Conservation (phyloP, 92 coral and sea anemone genomes). For the Chrysogorgia sp. region DNA sequence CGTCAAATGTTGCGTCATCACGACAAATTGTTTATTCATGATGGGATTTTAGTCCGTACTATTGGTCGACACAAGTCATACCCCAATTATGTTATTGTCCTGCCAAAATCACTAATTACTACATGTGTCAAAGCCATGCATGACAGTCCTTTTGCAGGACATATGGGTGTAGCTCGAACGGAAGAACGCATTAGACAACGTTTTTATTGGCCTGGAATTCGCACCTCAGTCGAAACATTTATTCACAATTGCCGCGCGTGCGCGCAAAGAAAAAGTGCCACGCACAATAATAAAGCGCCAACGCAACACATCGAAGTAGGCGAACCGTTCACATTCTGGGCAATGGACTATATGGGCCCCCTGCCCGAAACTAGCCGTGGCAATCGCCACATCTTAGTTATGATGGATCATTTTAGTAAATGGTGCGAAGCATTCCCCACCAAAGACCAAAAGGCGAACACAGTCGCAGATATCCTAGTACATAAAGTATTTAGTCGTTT, state of each 20-base stretch:
- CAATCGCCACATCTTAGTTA: slow-evolving; percentile 49
- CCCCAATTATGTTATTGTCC: slow-evolving; percentile 26
- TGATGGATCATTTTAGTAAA: slow-evolving; percentile 55
- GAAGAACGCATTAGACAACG: slow-evolving; percentile 37
- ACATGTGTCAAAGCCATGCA: slow-evolving; percentile 28
- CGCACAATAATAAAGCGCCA: slow-evolving; percentile 30
- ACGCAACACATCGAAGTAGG: slow-evolving; percentile 26
- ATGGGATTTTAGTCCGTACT: slow-evolving; percentile 20
- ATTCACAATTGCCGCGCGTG: slow-evolving; percentile 31
- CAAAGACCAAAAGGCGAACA: slow-evolving; percentile 40
- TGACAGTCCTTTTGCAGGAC: slow-evolving; percentile 40
- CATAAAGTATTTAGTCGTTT: slow-evolving; percentile 47
- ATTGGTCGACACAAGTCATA: background rate
- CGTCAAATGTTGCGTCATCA: background rate
- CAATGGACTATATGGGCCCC: no score
- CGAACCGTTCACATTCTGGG: no score
- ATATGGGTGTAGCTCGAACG: slow-evolving; percentile 14
- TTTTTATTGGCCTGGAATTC: slow-evolving; percentile 24
- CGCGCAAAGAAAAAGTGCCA: slow-evolving; percentile 9
- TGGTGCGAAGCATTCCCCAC: slow-evolving; percentile 47
- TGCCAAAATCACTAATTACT: slow-evolving; percentile 4
- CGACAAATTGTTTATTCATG: slow-evolving; percentile 20
- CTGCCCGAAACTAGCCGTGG: no score
- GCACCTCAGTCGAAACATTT: slow-evolving; percentile 22
- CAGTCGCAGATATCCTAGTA: slow-evolving; percentile 26